Evolutionary conservation across 2,888 invertebrate genomes (phyloP).

Genomic region (Eilema griseolum): DNA sequence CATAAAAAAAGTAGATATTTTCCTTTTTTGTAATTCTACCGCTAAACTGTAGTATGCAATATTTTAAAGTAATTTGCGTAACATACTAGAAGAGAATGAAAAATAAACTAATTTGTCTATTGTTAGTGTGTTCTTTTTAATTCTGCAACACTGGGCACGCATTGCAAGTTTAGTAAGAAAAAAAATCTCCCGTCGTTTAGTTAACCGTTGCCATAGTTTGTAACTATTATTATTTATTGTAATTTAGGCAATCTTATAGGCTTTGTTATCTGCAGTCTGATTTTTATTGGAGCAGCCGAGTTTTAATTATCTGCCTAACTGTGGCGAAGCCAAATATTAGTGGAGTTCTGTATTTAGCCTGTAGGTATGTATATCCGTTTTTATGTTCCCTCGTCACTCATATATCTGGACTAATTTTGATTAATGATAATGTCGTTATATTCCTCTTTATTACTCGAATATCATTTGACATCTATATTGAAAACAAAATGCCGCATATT

Average conservation of each 20-base stretch:
- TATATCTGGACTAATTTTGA: neutral
- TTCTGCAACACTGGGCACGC: neutral
- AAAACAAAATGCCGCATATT: neutral
- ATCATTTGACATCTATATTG: too few species aligned
- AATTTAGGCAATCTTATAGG: neutral
- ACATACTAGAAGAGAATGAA: constrained; percentile 11
- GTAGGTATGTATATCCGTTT: neutral
- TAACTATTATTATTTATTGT: neutral
- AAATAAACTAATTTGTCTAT: constrained; percentile 21
- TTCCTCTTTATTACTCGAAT: too few species aligned
- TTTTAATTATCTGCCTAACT: neutral
- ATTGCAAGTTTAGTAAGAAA: neutral
- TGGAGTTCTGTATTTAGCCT: neutral
- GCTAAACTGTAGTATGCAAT: constrained; percentile 5
- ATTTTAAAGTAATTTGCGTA: constrained; percentile 9
- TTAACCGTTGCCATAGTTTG: neutral
- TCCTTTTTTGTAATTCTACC: constrained; percentile 14
- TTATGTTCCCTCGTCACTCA: too few species aligned
- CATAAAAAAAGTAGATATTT: constrained; percentile 27
- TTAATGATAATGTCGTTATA: too few species aligned
- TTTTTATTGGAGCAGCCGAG: neutral
- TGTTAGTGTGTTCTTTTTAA: constrained; percentile 8
- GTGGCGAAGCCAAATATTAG: neutral
- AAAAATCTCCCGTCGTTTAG: neutral
- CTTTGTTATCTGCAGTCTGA: neutral